A percentile compares a stretch with the other conserved stretches of the same genome.
phyloP scores from a whole-genome alignment of 2,888 invertebrate species.

The Mythimna loreyi region DNA sequence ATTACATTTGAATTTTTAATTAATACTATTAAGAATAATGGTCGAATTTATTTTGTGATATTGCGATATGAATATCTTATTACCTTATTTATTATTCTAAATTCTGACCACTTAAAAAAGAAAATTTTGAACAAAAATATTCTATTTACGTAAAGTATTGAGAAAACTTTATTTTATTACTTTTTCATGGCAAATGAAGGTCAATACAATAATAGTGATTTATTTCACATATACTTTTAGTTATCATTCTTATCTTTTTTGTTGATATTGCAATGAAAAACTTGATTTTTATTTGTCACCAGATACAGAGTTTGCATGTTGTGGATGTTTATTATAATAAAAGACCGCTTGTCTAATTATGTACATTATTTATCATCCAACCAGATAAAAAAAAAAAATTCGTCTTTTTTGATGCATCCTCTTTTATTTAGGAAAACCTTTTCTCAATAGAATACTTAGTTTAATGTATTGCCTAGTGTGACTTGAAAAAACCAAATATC shows the following conservation, averaged over 20 bases:
- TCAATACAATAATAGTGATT: not conserved
- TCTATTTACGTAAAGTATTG: not conserved
- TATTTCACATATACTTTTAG: conserved; percentile 5
- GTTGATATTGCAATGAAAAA: conserved; percentile 6
- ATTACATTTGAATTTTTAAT: conserved; percentile 55
- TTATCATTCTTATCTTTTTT: conserved; percentile 18
- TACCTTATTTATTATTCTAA: not conserved
- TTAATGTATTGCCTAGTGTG: too few species aligned
- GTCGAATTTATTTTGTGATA: conserved; percentile 32
- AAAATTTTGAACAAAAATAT: not conserved
- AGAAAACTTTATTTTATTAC: not conserved
- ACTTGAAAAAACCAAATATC: too few species aligned
- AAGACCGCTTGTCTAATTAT: not conserved
- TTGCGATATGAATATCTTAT: conserved; percentile 14
- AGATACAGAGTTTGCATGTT: not conserved
- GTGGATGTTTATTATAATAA: too few species aligned
- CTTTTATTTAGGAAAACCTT: too few species aligned
- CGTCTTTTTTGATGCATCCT: not conserved
- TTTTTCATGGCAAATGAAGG: conserved; percentile 8
- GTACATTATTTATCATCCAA: not conserved
- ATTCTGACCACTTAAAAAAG: not conserved
- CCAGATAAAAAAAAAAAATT: too few species aligned
- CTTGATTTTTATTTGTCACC: conserved; percentile 13
- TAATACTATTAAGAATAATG: conserved; percentile 46
- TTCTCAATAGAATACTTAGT: too few species aligned